Percentiles rank a stretch among this genome's conserved stretches.
Evolutionary conservation across 1,140 invertebrate species (phyloP).

Genomic region (Trachymyrmex cornetzi): DNA sequence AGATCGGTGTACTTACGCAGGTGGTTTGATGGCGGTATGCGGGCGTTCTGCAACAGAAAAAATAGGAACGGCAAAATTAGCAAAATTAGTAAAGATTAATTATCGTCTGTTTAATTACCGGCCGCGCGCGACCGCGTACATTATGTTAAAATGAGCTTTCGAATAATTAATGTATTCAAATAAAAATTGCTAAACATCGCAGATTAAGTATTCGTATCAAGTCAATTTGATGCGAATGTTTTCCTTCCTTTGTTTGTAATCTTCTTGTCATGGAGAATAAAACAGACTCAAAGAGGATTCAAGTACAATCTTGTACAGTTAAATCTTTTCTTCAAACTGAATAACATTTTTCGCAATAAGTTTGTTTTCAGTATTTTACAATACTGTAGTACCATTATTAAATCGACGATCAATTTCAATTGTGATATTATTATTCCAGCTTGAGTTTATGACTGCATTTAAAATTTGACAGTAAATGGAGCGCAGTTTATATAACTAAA

Average conservation of each 20-base stretch:
- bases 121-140: neutral
- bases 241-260: neutral
- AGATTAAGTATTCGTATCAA: neutral
- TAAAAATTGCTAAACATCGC: neutral
- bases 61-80: constrained; percentile 68
- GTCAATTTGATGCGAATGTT: neutral
- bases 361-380: too few relatives aligned
- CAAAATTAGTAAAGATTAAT: constrained; percentile 33
- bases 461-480: too few relatives aligned
- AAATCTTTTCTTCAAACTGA: neutral
- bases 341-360: too few relatives aligned
- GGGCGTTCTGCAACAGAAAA: constrained; percentile 85
- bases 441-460: too few relatives aligned
- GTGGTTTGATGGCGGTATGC: constrained; percentile 79
- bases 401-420: too few relatives aligned
- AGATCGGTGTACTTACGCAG: constrained; percentile 81
- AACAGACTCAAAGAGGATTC: neutral
- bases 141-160: neutral
- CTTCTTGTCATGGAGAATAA: neutral
- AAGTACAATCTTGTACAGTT: neutral
- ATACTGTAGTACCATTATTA: too few relatives aligned
- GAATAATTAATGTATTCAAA: neutral
- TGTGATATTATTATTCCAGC: too few relatives aligned
- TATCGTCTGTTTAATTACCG: constrained; percentile 46
- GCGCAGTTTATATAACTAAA: too few relatives aligned